Evolutionary conservation across 2,113 vertebrate species (phyloP).

Genomic region (Cricetomys ansorgei): DNA sequence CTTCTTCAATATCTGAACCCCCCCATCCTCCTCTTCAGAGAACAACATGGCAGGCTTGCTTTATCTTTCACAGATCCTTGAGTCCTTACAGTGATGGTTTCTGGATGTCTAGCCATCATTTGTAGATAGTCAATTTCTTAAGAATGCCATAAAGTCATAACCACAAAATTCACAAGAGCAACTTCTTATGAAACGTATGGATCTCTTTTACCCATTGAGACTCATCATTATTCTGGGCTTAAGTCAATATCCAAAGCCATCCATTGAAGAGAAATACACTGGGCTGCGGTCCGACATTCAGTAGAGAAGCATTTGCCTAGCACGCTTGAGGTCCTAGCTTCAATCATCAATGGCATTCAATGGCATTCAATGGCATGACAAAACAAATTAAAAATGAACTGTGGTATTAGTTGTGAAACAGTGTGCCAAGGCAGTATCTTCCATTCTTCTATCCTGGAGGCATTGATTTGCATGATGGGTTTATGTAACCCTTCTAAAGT

Average conservation of each 20-base stretch:
- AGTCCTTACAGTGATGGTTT: not conserved
- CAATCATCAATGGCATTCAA: not conserved
- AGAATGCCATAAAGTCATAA: not conserved
- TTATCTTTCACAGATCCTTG: conserved; percentile 43
- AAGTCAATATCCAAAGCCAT: not conserved
- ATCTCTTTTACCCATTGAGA: not conserved
- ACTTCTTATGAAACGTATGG: not conserved
- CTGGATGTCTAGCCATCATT: not conserved
- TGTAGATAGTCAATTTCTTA: not conserved
- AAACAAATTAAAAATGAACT: not conserved
- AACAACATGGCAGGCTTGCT: not conserved
- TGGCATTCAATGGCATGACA: not conserved
- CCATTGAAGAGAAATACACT: not conserved
- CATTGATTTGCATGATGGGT: not conserved
- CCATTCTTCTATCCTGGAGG: not conserved
- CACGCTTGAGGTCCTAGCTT: not conserved
- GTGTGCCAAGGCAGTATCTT: not conserved
- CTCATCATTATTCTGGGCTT: not conserved
- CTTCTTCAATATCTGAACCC: conserved; percentile 3
- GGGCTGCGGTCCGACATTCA: not conserved
- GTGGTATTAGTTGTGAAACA: not conserved
- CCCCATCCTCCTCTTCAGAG: not conserved
- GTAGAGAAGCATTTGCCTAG: not conserved
- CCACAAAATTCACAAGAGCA: not conserved
- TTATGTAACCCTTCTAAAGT: not conserved